Conservation (phyloP, 2,113 vertebrate genomes). For the Myotis yumanensis region DNA sequence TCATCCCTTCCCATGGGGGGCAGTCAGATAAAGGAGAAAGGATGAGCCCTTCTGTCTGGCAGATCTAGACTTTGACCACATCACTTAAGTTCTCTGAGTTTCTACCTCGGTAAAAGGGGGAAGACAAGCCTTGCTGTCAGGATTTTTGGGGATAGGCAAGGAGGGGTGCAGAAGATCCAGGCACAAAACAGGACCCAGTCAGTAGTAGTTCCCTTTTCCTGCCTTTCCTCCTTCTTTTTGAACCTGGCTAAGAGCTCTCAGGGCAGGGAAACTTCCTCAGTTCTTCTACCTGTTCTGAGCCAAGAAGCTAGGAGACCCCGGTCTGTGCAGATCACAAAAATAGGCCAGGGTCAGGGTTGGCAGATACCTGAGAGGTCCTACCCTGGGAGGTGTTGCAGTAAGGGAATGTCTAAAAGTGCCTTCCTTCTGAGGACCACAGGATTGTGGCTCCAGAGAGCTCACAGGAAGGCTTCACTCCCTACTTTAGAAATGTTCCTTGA, state of each 20-base stretch:
- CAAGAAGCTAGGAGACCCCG: neutral
- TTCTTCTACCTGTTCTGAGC: neutral
- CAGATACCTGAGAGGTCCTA: accelerated
- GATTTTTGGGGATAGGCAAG: neutral
- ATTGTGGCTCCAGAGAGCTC: neutral
- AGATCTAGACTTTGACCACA: neutral
- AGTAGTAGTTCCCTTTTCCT: neutral
- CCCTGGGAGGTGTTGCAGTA: too few species aligned
- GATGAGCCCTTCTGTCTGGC: neutral
- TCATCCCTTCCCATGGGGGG: accelerated
- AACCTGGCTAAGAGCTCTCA: neutral
- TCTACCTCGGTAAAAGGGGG: neutral
- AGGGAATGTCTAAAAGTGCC: neutral
- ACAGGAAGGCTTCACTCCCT: neutral
- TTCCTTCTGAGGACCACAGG: neutral
- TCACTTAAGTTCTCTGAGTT: neutral
- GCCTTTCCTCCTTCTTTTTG: neutral
- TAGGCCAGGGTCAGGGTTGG: neutral
- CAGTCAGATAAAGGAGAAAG: neutral
- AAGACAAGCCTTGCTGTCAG: neutral
- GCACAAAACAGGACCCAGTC: neutral
- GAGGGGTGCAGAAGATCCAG: neutral
- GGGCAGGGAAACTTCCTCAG: neutral
- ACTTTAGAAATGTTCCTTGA: neutral
- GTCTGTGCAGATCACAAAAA: neutral